These are phyloP conservation scores for Brachystomella parvula DNA, from an alignment of 1,140 invertebrate genomes.

Conservation along the genomic window DNA sequence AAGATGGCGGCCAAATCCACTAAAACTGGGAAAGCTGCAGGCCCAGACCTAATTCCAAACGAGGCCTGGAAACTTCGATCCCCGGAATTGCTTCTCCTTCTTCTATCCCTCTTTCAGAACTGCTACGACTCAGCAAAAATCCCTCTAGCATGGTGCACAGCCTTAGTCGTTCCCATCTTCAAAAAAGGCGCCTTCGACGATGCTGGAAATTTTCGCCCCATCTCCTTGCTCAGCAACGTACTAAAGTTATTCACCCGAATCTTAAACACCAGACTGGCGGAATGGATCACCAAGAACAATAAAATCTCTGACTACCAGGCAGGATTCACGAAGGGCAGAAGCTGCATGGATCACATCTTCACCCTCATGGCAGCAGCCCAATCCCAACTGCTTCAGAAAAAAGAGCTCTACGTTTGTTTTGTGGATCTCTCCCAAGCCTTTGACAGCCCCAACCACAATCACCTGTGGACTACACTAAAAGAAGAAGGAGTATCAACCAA, in stretches of 20 bases:
- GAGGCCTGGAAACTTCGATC: constrained; percentile 19
- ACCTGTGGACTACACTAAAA: neutral
- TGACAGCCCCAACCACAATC: neutral
- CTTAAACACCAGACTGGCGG: constrained; percentile 28
- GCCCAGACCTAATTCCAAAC: constrained; percentile 21
- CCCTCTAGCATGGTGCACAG: constrained; percentile 7
- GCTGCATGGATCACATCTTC: too few species aligned
- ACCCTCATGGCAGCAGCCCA: too few species aligned
- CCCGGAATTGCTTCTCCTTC: neutral
- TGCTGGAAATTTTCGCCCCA: constrained; percentile 35
- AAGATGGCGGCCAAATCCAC: constrained; percentile 6
- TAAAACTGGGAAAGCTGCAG: constrained; percentile 12
- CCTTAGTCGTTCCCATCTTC: constrained; percentile 12
- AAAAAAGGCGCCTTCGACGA: constrained; percentile 14
- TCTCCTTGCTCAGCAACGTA: constrained; percentile 33
- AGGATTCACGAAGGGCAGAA: too few species aligned
- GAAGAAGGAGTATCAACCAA: neutral
- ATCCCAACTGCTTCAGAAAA: neutral
- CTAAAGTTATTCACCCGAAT: constrained; percentile 37
- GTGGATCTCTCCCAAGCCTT: neutral
- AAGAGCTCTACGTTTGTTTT: neutral
- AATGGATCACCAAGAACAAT: constrained; percentile 23
- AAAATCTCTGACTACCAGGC: too few species aligned
- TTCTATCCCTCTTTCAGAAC: constrained; percentile 8
- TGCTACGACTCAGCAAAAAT: neutral